Percentiles rank a stretch among this genome's conserved stretches.
phyloP scores from a whole-genome alignment of 2,113 vertebrate species.

The Scortum barcoo region DNA sequence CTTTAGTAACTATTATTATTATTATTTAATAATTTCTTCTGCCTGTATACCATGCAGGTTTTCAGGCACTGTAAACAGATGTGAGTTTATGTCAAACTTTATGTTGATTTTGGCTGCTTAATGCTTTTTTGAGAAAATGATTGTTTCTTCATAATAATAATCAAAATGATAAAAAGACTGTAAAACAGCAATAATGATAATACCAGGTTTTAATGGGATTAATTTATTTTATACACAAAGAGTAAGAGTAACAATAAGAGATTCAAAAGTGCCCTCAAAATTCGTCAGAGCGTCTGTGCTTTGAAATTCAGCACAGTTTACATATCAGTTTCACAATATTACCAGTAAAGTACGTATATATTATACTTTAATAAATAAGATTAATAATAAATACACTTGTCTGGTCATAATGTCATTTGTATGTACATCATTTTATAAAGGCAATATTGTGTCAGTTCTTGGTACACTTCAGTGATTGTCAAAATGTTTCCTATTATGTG shows the following conservation, averaged over 20 bases:
- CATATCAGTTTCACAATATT: background rate
- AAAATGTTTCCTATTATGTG: slow-evolving; percentile 13
- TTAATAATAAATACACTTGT: slow-evolving; percentile 22
- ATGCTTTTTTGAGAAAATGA: too few relatives aligned
- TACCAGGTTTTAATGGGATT: background rate
- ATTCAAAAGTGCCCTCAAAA: background rate
- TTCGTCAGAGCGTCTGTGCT: background rate
- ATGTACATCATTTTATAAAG: background rate
- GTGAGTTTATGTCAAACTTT: background rate
- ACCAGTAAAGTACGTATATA: background rate
- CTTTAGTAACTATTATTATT: background rate
- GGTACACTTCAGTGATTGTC: background rate
- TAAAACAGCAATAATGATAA: slow-evolving; percentile 6
- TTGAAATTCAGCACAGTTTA: background rate
- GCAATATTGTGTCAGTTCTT: background rate
- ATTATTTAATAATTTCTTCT: background rate
- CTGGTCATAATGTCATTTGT: too few relatives aligned
- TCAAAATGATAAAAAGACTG: too few relatives aligned
- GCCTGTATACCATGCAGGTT: background rate
- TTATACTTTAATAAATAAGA: slow-evolving; percentile 36
- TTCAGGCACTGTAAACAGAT: slow-evolving; percentile 3
- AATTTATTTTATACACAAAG: slow-evolving; percentile 32
- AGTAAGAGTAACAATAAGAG: background rate
- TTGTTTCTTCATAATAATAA: too few relatives aligned
- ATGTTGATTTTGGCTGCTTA: background rate